phyloP scores from a whole-genome alignment of 2,113 vertebrate genomes.

The Tringa solitaria region DNA sequence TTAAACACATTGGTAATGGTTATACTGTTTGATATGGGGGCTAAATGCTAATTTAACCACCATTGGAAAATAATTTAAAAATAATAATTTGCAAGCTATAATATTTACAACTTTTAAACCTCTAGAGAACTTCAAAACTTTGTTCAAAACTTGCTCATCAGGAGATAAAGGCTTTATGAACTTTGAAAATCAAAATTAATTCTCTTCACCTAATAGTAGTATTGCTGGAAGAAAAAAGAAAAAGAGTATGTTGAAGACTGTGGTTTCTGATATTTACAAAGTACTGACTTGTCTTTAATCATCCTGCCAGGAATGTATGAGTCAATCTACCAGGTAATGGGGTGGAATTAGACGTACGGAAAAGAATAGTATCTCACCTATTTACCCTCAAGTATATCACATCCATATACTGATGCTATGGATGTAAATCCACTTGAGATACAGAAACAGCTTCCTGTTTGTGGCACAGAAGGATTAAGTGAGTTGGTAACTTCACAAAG shows the following conservation, averaged over 20 bases:
- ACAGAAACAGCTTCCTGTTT: background rate
- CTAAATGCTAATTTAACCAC: background rate
- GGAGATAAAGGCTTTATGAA: background rate
- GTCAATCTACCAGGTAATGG: background rate
- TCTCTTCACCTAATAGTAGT: background rate
- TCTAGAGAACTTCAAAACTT: background rate
- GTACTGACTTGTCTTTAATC: background rate
- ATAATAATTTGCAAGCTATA: background rate
- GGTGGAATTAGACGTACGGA: background rate
- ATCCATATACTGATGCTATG: background rate
- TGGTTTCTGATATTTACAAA: background rate
- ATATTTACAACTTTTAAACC: background rate
- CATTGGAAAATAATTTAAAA: background rate
- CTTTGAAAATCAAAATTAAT: background rate
- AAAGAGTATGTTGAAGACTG: background rate
- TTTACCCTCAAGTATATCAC: background rate
- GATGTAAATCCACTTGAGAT: background rate
- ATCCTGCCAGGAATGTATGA: background rate
- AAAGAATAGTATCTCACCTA: background rate
- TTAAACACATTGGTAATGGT: background rate
- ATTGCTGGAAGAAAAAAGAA: background rate
- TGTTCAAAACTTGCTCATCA: background rate
- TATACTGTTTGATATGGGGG: background rate
- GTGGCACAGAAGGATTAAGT: background rate
- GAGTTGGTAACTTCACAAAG: background rate